These are phyloP conservation scores for Actenoides hombroni DNA, from an alignment of 2,113 vertebrate genomes.

Conservation along the genomic window DNA sequence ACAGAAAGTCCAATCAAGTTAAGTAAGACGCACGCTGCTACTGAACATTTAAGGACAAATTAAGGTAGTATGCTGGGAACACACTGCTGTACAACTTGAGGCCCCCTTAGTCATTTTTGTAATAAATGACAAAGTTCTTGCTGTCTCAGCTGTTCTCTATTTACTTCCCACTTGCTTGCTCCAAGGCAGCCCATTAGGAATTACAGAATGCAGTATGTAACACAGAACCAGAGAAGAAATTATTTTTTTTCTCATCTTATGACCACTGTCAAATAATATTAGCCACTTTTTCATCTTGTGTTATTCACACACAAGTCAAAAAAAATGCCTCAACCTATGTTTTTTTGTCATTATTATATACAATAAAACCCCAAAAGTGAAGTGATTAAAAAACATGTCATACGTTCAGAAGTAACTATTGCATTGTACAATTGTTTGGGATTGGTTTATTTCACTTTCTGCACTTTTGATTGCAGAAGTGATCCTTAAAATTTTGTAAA, in stretches of 20 bases:
- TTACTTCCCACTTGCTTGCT: neutral
- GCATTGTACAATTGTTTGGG: neutral
- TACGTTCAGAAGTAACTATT: neutral
- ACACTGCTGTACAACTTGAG: neutral
- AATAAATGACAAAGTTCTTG: neutral
- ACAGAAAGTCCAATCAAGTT: neutral
- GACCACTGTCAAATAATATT: neutral
- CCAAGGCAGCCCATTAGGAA: neutral
- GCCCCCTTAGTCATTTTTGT: neutral
- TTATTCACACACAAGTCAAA: neutral
- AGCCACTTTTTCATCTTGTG: neutral
- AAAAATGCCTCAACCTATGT: neutral
- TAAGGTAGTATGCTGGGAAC: neutral
- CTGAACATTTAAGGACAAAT: neutral
- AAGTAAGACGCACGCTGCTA: accelerated
- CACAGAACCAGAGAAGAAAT: neutral
- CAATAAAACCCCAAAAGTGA: neutral
- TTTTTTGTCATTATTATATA: neutral
- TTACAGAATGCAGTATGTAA: neutral
- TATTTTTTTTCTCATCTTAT: neutral
- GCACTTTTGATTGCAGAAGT: neutral
- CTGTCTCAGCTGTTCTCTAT: neutral
- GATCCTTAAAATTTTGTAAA: neutral
- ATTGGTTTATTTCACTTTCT: neutral
- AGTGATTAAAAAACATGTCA: neutral